These are phyloP conservation scores for Drosophila rufa DNA, from an alignment of 1,140 invertebrate genomes.

Conservation along the genomic window DNA sequence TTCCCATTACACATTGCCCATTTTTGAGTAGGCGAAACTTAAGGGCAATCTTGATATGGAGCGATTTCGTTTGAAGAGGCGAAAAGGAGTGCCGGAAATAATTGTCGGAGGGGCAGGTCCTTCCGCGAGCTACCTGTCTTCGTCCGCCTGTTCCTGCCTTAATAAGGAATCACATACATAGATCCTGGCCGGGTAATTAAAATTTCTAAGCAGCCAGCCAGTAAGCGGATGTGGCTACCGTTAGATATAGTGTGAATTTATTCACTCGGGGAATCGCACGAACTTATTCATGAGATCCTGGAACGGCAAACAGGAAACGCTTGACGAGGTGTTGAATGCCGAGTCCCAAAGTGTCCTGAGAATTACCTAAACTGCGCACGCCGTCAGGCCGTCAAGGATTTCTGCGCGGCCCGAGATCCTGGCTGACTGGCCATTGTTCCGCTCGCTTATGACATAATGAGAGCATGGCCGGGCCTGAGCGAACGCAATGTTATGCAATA, in stretches of 20 bases:
- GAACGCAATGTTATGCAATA: slow-evolving; percentile 80
- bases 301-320: slow-evolving; percentile 49
- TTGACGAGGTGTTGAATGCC: slow-evolving; percentile 63
- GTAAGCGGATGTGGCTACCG: slow-evolving; percentile 70
- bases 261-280: slow-evolving; percentile 50
- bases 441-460: slow-evolving; percentile 74
- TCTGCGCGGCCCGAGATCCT: slow-evolving; percentile 39
- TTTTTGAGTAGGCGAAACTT: slow-evolving; percentile 55
- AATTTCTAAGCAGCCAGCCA: slow-evolving; percentile 23
- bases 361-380: slow-evolving; percentile 56
- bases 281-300: slow-evolving; percentile 58
- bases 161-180: slow-evolving; percentile 47
- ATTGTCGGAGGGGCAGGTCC: slow-evolving; percentile 61
- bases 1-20: background rate
- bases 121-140: slow-evolving; percentile 62
- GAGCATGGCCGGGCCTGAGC: slow-evolving; percentile 34
- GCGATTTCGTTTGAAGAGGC: slow-evolving; percentile 42
- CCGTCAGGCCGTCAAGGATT: slow-evolving; percentile 4
- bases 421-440: slow-evolving; percentile 49
- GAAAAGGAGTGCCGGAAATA: slow-evolving; percentile 67
- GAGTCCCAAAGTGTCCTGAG: slow-evolving; percentile 26
- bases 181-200: slow-evolving; percentile 55
- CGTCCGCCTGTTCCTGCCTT: slow-evolving; percentile 7
- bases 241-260: slow-evolving; percentile 75
- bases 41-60: slow-evolving; percentile 69